phyloP scores from a whole-genome alignment of 1,140 invertebrate species.

The Coenobita brevimanus region DNA sequence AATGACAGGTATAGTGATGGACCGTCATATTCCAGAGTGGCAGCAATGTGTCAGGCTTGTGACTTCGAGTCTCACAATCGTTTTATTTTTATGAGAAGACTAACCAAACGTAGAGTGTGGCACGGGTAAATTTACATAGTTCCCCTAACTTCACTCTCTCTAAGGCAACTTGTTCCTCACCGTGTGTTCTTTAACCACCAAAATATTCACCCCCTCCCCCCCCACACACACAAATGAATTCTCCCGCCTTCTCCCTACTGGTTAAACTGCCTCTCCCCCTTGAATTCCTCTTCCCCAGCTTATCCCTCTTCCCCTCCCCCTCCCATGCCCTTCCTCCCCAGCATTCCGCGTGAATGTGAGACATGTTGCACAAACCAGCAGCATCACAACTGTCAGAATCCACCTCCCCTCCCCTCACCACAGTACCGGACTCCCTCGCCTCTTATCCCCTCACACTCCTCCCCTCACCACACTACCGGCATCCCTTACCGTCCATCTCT shows the following conservation, averaged over 20 bases:
- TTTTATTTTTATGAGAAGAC: no score
- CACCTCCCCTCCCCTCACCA: background rate
- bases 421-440: no score
- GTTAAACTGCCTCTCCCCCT: background rate
- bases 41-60: no score
- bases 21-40: no score
- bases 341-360: no score
- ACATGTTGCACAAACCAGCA: no score
- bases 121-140: no score
- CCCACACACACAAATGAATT: background rate
- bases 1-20: no score
- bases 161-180: background rate
- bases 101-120: no score
- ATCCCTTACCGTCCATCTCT: background rate
- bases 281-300: background rate
- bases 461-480: background rate
- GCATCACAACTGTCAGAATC: no score
- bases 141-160: background rate
- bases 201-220: background rate
- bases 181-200: background rate
- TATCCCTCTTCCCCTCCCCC: background rate
- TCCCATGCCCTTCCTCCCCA: background rate
- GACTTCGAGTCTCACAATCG: no score
- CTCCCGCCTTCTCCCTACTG: background rate
- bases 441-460: no score